phyloP scores from a whole-genome alignment of 2,113 vertebrate genomes.

The Rostratula benghalensis region DNA sequence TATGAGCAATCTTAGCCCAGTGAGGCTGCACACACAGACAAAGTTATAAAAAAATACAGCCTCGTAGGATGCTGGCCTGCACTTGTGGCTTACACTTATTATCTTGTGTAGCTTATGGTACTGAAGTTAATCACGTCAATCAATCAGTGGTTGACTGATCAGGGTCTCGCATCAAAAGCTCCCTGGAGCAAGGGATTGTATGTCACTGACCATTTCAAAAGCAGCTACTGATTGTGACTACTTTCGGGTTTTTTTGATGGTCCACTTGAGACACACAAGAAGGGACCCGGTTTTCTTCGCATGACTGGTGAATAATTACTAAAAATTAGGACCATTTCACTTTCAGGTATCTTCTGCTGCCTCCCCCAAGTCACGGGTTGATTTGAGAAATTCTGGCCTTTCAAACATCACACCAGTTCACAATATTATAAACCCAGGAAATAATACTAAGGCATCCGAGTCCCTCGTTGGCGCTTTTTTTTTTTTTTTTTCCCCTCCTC shows the following conservation, averaged over 20 bases:
- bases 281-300: not conserved
- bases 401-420: not conserved
- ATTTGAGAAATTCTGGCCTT: not conserved
- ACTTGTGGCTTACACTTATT: not conserved
- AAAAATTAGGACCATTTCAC: not conserved
- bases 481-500: not conserved
- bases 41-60: not conserved
- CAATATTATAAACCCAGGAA: not conserved
- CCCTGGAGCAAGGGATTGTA: not conserved
- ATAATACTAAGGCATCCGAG: not conserved
- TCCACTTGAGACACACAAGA: not conserved
- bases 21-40: not conserved
- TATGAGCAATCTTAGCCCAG: not conserved
- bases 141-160: not conserved
- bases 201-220: not conserved
- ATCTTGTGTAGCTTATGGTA: not conserved
- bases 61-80: not conserved
- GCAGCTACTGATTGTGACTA: not conserved
- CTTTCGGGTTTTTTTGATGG: not conserved
- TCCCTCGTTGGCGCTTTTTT: not conserved
- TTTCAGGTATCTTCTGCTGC: not conserved
- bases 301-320: not conserved
- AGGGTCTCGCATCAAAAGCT: not conserved
- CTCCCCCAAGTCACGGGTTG: not conserved
- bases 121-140: not conserved